Evolutionary conservation across 2,113 vertebrate species (phyloP), one percentile per base, ranked within the genome.

Genomic region (Opisthocomus hoazin): DNA sequence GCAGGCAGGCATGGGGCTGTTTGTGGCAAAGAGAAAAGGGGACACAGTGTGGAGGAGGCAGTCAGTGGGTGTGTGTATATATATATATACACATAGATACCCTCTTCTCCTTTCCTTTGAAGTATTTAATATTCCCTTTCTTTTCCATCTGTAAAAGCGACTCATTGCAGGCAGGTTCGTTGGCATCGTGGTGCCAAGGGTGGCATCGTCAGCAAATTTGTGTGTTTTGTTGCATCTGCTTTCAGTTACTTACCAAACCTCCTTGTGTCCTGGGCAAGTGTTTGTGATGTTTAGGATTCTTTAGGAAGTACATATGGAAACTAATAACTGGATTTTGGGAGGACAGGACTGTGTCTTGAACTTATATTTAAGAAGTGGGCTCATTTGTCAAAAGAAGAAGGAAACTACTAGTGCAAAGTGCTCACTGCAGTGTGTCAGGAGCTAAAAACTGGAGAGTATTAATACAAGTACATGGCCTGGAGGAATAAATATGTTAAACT

Each of bases 401-500:
- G 56, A 93, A 94, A 81, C 43, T 74, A 65, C 23, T 7, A 15
- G 34, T 27, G 51, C 46, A 27, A 88, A 83, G 50, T 50, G 18
- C 43, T 90, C 26, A 27, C 37, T 84, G 63, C 50, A 23, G 26
- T 34, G 22, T 63, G 29, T 53, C 48, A 48, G 86, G 56, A 90
- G 73, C 29, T 68, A 74, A 71, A 86, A 88, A 74, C 37, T 32
- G 60, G 46, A 66, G 88, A 36, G 61, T 75, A 15, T 43, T 75
- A 70, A 75, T 3, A 7, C 45, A 75, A 45, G 46, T 36, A n/a
- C 57, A 51, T 75, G 64, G 27, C 53, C 82, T 81, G 48, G 26
- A 84, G 69, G 76, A 94, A 86, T 65, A 85, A 83, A 89, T 90
- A 48, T 46, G 51, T 81, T 80, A 61, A 60, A 53, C 60, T 88